phyloP scores from a whole-genome alignment of 2,113 vertebrate genomes.

The Sebastes fasciatus region DNA sequence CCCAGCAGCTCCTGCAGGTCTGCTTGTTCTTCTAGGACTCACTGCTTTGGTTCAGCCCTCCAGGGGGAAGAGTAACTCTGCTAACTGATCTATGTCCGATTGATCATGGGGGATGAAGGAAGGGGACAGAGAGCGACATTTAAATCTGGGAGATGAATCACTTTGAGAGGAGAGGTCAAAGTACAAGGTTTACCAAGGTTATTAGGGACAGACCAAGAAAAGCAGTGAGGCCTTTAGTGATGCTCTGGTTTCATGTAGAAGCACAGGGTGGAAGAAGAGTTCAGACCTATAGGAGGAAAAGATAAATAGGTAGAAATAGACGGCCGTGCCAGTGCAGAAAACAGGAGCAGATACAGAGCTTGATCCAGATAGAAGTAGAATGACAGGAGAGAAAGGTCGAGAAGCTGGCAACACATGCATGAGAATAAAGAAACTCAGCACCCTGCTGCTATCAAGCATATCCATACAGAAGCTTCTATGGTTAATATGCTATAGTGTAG shows the following conservation, averaged over 20 bases:
- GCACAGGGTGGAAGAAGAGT: conserved; percentile 98
- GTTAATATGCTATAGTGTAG: conserved; percentile 21
- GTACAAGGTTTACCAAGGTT: conserved; percentile 95
- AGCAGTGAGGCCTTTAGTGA: conserved; percentile 99
- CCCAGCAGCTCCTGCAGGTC: conserved; percentile 51
- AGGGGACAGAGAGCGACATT: conserved; percentile 36
- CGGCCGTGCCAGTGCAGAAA: conserved; percentile 76
- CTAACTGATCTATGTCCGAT: conserved; percentile 28
- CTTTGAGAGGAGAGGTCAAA: conserved; percentile 55
- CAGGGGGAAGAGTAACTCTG: conserved; percentile 1
- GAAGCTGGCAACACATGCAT: conserved; percentile 75
- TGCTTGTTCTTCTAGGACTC: conserved; percentile 66
- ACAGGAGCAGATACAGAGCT: conserved; percentile 71
- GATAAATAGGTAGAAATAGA: conserved; percentile 85
- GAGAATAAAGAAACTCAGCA: conserved; percentile 59
- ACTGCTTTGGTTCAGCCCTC: conserved; percentile 71
- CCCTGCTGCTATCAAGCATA: conserved; percentile 56
- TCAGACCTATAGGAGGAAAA: conserved; percentile 98
- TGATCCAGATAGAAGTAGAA: conserved; percentile 55
- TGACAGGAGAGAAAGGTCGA: conserved; percentile 60
- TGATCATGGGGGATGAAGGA: conserved; percentile 23
- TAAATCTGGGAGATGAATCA: conserved; percentile 52
- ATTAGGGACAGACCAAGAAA: conserved; percentile 99
- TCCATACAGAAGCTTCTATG: conserved; percentile 58
- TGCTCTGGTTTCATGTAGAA: conserved; percentile 99